These are phyloP conservation scores for Micromesistius poutassou DNA, from an alignment of 2,797 vertebrate genomes.

Conservation along the genomic window DNA sequence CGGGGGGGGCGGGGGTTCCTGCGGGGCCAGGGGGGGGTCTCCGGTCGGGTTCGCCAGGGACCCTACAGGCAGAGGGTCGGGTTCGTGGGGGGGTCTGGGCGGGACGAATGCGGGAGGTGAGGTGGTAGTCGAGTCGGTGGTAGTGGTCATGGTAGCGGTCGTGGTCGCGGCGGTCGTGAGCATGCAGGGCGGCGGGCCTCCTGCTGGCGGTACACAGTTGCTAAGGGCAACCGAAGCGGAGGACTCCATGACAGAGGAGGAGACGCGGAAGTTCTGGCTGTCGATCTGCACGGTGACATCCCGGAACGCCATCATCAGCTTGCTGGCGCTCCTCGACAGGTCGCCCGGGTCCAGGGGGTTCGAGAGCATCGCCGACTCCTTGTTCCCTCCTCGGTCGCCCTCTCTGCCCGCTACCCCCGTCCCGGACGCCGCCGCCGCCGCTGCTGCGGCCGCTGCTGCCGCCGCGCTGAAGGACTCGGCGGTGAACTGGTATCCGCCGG, in stretches of 20 bases:
- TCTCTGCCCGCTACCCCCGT: slow-evolving; percentile 56
- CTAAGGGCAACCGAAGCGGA: slow-evolving; percentile 86
- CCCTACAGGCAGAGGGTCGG: slow-evolving; percentile 42
- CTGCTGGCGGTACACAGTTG: slow-evolving; percentile 76
- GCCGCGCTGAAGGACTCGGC: slow-evolving; percentile 81
- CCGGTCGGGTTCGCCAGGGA: slow-evolving; percentile 35
- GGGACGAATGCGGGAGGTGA: slow-evolving; percentile 26
- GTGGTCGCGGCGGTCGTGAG: slow-evolving; percentile 30
- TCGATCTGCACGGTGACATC: slow-evolving; percentile 97
- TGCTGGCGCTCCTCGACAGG: slow-evolving; percentile 84
- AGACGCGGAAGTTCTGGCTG: slow-evolving; percentile 91
- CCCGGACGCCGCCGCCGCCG: slow-evolving; percentile 32
- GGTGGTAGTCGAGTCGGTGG: slow-evolving; percentile 40
- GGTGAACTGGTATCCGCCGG: slow-evolving; percentile 85
- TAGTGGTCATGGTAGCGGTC: slow-evolving; percentile 30
- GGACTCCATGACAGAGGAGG: slow-evolving; percentile 84
- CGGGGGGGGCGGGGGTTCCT: slow-evolving; percentile 63
- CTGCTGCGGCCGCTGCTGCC: slow-evolving; percentile 36
- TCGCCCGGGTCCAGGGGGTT: slow-evolving; percentile 72
- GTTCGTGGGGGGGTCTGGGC: slow-evolving; percentile 40
- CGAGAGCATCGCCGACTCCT: slow-evolving; percentile 54
- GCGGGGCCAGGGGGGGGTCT: slow-evolving; percentile 60
- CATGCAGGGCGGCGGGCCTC: slow-evolving; percentile 20
- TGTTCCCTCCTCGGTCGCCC: slow-evolving; percentile 55
- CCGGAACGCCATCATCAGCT: slow-evolving; percentile 97